Evolutionary conservation across 2,888 invertebrate species (phyloP), one percentile per base, ranked within the genome.

Genomic region (Spodoptera exigua): DNA sequence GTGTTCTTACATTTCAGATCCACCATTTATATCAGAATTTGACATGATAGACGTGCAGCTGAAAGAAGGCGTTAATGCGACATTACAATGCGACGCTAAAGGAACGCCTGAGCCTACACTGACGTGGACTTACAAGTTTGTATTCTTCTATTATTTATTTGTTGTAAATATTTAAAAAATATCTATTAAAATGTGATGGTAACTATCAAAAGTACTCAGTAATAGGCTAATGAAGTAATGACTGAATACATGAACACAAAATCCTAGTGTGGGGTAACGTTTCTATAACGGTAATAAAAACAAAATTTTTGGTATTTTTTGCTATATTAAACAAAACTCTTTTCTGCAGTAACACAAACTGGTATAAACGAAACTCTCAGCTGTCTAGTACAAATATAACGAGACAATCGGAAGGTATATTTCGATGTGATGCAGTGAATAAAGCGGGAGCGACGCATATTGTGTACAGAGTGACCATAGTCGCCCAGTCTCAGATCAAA

Each of bases 381-480:
- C 43, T 93, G 17, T 70, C 77, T 1, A 78, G 82, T 2, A 56
- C 72, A 0, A 86, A 88, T 32, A 75, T 89, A 17, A 74, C 89
- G 0, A 18, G 61, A 0, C 37, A 63, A 1, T 85, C 95, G 13
- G 91, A 88, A 43, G 96, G 96, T 0, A 75, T 92, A 17, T 95
- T 95, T 79, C 94, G 92, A 0, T 96, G 96, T 71, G 88, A 92
- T 12, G 96, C 96, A 0, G 83, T 79, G n/a, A 96, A 95, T 80
- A 86, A 87, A 45, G 96, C 95, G 0, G 96, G 96, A 0, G 84
- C 87, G 0, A 87, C 94, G 0, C 90, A 92, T 59, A 89, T 95
- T 13, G 85, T 87, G 54, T 95, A 95, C 74, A 85, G 90, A 47
- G 90, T 96, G 35, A 84, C 85, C 16, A 93, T 95, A 0, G 87